These are phyloP conservation scores for Drosophila asahinai DNA, from an alignment of 1,140 invertebrate species.

Conservation along the genomic window DNA sequence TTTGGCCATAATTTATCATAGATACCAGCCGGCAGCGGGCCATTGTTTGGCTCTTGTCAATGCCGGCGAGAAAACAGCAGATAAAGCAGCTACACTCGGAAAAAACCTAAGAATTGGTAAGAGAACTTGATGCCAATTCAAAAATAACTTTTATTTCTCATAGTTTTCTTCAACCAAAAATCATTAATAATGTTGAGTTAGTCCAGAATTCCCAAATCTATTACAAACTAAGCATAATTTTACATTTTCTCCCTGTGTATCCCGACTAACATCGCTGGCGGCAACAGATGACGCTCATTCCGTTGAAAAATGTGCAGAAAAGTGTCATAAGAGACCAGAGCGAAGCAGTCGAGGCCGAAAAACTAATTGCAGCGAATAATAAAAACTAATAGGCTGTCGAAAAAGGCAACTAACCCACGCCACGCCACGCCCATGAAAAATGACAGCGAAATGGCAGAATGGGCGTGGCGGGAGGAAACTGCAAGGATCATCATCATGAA, in stretches of 20 bases:
- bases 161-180: background rate
- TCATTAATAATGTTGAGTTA: background rate
- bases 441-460: constrained; percentile 55
- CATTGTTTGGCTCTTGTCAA: constrained; percentile 62
- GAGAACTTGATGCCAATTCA: too few relatives aligned
- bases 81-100: constrained; percentile 10
- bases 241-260: constrained; percentile 3
- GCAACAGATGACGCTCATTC: constrained; percentile 80
- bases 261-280: constrained; percentile 34
- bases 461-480: constrained; percentile 47
- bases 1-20: constrained; percentile 83
- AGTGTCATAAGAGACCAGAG: constrained; percentile 68
- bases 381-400: constrained; percentile 83
- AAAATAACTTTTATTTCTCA: background rate
- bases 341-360: constrained; percentile 39
- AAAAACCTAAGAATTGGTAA: background rate
- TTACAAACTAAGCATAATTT: background rate
- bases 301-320: constrained; percentile 75
- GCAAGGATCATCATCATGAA: constrained; percentile 82
- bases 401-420: constrained; percentile 43
- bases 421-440: constrained; percentile 61
- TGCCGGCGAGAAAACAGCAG: constrained; percentile 49
- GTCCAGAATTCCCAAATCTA: background rate
- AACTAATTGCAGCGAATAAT: constrained; percentile 83
- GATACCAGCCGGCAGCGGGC: constrained; percentile 59